Conservation (phyloP, 2,113 vertebrate species). For the Paradoxurus hermaphroditus region DNA sequence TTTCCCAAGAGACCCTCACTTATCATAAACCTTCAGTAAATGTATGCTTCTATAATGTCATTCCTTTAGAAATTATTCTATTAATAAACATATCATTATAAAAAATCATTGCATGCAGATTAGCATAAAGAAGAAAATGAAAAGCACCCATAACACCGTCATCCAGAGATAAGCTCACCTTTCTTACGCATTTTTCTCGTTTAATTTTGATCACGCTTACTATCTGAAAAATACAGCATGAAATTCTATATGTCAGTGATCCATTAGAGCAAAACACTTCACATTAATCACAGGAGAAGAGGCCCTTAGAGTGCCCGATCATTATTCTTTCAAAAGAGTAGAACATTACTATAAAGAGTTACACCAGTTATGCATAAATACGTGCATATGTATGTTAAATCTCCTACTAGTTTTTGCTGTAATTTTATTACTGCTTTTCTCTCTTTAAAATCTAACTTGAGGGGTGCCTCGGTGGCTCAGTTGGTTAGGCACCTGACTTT, state of each 20-base stretch:
- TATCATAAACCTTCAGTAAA: not conserved
- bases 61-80: not conserved
- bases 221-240: not conserved
- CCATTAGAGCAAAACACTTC: not conserved
- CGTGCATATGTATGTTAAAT: not conserved
- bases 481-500: no score
- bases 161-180: not conserved
- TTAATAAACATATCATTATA: not conserved
- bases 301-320: not conserved
- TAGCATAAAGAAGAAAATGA: not conserved
- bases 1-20: not conserved
- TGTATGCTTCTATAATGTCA: not conserved
- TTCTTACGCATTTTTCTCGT: not conserved
- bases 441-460: not conserved
- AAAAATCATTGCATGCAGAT: not conserved
- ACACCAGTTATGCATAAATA: not conserved
- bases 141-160: not conserved
- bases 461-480: no score
- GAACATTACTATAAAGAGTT: not conserved
- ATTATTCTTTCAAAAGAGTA: not conserved
- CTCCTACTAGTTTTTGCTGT: not conserved
- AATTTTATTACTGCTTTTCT: not conserved
- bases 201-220: not conserved
- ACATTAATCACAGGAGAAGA: not conserved
- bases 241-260: not conserved